Base-by-base conservation (phyloP, 1,140 invertebrate genomes). In the Limonius californicus region DNA sequence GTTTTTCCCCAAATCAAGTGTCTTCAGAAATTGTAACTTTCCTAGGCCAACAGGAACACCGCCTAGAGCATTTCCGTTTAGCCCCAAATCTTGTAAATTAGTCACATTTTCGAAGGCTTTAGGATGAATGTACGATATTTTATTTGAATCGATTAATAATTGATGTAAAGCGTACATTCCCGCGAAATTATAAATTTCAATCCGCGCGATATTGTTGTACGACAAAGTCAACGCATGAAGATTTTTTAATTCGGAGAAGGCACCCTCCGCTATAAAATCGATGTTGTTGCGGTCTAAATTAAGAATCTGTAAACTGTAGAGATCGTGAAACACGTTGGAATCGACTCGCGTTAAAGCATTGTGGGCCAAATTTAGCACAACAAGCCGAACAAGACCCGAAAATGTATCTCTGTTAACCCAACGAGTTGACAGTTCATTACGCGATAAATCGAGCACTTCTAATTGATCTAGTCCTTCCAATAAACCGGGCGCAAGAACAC, bases 401-500 rank as follows among this genome's bases (percentile, higher is more conserved):
- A 93, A 91, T 27, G 89, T 90, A 62, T 90, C 87, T 15, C 85
- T 81, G 70, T 89, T 89, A 21, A 89, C 86, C 89, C 87, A 93
- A 56, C 82, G 85, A 76, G 83, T 89, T 54, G 87, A 87, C n/a
- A 95, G 75, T 68, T 87, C 82, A 74, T 95, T 94, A 62, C 80
- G 74, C 14, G 88, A 89, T 23, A 94, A 76, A 76, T 95, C 90
- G 30, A 95, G 78, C 14, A 85, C 81, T 74, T 89, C 84, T 19
- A 96, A 78, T 68, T 90, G 84, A 62, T 88, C 85, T 60, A 95
- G 80, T 12, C 85, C 84, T 65, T 87, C 85, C 64, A 94, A 83
- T 12, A 93, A 71, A 1, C 89, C 89, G 0, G 89, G 88, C 2
- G 89, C 88, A 14, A 93, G 77, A 2, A 88, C 85, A 67, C 84